These are phyloP conservation scores for Cabera pusaria DNA, from an alignment of 2,888 invertebrate species.

Conservation along the genomic window DNA sequence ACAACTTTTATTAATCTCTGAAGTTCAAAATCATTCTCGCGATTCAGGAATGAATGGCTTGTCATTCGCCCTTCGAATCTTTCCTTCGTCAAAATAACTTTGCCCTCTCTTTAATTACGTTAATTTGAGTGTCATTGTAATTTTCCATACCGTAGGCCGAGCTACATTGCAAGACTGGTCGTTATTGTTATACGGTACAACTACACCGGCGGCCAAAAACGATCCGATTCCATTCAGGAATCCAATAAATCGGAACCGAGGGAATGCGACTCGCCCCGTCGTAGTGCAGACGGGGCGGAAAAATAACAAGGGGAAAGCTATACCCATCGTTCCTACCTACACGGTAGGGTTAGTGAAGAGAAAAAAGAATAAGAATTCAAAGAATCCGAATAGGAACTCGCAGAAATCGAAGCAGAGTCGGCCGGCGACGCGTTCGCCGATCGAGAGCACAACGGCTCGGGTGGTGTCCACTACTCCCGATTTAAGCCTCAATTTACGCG, in stretches of 20 bases:
- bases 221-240: slow-evolving; percentile 83
- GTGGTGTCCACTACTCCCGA: slow-evolving; percentile 57
- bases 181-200: slow-evolving; percentile 95
- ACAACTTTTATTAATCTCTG: too few species aligned
- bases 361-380: slow-evolving; percentile 83
- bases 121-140: slow-evolving; percentile 17
- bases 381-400: slow-evolving; percentile 76
- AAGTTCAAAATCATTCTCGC: not conserved
- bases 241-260: slow-evolving; percentile 68
- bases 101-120: slow-evolving; percentile 4
- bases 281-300: slow-evolving; percentile 69
- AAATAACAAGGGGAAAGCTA: slow-evolving; percentile 64
- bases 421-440: slow-evolving; percentile 79
- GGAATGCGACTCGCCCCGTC: slow-evolving; percentile 71
- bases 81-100: not conserved
- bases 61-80: not conserved
- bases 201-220: slow-evolving; percentile 84
- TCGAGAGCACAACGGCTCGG: slow-evolving; percentile 75
- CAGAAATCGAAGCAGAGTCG: slow-evolving; percentile 80
- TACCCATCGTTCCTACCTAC: slow-evolving; percentile 69
- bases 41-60: not conserved
- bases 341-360: slow-evolving; percentile 74
- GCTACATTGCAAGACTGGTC: slow-evolving; percentile 97
- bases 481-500: slow-evolving; percentile 68
- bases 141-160: slow-evolving; percentile 84